phyloP scores from a whole-genome alignment of 2,888 invertebrate species.

The Lydus trimaculatus region DNA sequence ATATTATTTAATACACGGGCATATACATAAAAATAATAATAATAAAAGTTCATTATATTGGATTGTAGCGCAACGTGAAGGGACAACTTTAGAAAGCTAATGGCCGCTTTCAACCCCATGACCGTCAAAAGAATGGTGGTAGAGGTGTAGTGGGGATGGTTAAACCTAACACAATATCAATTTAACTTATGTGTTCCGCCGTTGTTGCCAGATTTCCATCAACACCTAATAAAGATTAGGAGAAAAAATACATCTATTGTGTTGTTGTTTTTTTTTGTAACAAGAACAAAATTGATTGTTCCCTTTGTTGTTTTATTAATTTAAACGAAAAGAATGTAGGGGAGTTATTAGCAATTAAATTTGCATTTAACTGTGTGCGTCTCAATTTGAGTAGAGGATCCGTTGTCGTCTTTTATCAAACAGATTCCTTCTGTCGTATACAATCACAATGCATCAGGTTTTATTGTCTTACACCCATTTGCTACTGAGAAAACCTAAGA shows the following conservation, averaged over 20 bases:
- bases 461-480: conserved; percentile 62
- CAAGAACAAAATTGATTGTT: background rate
- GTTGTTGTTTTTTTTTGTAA: background rate
- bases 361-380: conserved; percentile 51
- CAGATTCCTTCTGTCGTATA: conserved; percentile 58
- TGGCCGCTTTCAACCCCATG: conserved; percentile 48
- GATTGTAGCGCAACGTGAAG: conserved; percentile 22
- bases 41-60: conserved; percentile 34
- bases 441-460: conserved; percentile 62
- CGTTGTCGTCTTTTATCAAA: conserved; percentile 52
- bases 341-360: conserved; percentile 46
- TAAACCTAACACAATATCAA: conserved; percentile 18
- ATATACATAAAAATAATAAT: background rate
- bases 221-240: conserved; percentile 27
- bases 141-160: conserved; percentile 8
- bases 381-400: conserved; percentile 53
- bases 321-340: background rate
- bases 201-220: conserved; percentile 31
- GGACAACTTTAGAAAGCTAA: conserved; percentile 31
- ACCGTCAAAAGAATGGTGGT: conserved; percentile 37
- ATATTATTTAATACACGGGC: background rate
- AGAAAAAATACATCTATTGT: too few relatives aligned
- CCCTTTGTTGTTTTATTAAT: background rate
- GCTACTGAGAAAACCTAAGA: conserved; percentile 60
- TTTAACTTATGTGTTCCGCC: conserved; percentile 28